These are phyloP conservation scores for Urechis unicinctus DNA, from an alignment of 2,888 invertebrate genomes.

Conservation along the genomic window DNA sequence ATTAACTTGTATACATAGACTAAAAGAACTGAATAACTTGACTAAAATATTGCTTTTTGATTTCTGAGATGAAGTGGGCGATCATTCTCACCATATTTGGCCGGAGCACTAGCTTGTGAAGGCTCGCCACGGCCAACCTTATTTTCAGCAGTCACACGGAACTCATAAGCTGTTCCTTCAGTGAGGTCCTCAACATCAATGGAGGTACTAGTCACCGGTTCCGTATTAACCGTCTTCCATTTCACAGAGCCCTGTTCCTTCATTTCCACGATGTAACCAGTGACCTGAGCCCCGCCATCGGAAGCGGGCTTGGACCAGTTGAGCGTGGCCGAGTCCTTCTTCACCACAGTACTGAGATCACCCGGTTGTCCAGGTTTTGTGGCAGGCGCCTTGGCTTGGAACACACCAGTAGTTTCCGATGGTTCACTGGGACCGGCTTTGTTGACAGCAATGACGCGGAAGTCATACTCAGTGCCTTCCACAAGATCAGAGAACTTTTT, in stretches of 20 bases:
- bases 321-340: slow-evolving; percentile 11
- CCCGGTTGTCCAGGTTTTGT: slow-evolving; percentile 26
- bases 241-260: slow-evolving; percentile 20
- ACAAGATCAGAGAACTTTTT: slow-evolving; percentile 39
- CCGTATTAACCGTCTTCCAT: slow-evolving; percentile 31
- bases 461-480: slow-evolving; percentile 45
- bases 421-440: slow-evolving; percentile 46
- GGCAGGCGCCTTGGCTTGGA: slow-evolving; percentile 38
- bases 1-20: not conserved
- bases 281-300: slow-evolving; percentile 20
- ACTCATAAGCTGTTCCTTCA: slow-evolving; percentile 86
- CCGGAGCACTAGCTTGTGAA: slow-evolving; percentile 11
- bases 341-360: slow-evolving; percentile 5
- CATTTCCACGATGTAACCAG: slow-evolving; percentile 22
- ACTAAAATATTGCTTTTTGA: not conserved
- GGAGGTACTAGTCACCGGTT: slow-evolving; percentile 26
- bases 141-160: slow-evolving; percentile 79
- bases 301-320: slow-evolving; percentile 17
- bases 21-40: too few species aligned
- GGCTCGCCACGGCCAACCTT: slow-evolving; percentile 78
- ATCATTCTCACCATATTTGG: slow-evolving; percentile 22
- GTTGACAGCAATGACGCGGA: slow-evolving; percentile 48
- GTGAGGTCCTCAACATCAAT: slow-evolving; percentile 62
- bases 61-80: too few species aligned
- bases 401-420: slow-evolving; percentile 30